Evolutionary conservation across 2,888 invertebrate genomes (phyloP).

Genomic region (Anoplius nigerrimus): DNA sequence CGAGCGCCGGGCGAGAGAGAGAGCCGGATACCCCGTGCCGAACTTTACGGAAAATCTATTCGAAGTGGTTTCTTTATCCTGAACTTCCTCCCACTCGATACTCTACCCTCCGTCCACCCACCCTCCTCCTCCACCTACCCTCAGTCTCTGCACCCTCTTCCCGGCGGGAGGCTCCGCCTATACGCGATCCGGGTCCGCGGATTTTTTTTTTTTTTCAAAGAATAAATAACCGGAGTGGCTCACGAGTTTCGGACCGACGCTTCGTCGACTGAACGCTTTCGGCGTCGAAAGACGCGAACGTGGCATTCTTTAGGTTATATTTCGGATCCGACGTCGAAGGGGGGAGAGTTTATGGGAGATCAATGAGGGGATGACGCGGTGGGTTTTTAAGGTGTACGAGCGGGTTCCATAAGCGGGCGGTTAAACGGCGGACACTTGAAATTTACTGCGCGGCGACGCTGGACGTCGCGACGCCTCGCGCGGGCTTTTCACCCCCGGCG

Average conservation of each 20-base stretch:
- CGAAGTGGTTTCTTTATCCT: slow-evolving; percentile 6
- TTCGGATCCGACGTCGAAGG: slow-evolving; percentile 12
- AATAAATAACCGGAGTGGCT: neutral
- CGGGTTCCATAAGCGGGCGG: slow-evolving; percentile 30
- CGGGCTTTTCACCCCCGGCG: slow-evolving; percentile 27
- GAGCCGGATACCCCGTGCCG: neutral
- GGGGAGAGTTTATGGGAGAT: slow-evolving; percentile 22
- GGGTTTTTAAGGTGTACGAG: slow-evolving; percentile 40
- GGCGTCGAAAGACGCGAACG: neutral
- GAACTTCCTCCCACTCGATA: neutral
- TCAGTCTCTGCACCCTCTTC: neutral
- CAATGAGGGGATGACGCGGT: slow-evolving; percentile 17
- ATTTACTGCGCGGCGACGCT: slow-evolving; percentile 40
- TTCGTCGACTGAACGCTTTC: slow-evolving; percentile 1
- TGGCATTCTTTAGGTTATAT: slow-evolving; percentile 3
- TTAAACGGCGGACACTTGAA: slow-evolving; percentile 41
- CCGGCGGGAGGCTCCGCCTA: neutral
- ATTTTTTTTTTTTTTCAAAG: neutral
- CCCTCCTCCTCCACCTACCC: neutral
- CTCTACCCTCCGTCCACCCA: neutral
- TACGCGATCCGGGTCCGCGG: too few relatives aligned
- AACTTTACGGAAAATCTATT: slow-evolving; percentile 21
- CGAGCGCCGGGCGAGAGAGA: neutral
- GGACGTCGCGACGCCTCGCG: slow-evolving; percentile 31
- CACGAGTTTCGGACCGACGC: neutral